Conservation (phyloP, 2,888 invertebrate genomes). For the Uloborus plumipes region DNA sequence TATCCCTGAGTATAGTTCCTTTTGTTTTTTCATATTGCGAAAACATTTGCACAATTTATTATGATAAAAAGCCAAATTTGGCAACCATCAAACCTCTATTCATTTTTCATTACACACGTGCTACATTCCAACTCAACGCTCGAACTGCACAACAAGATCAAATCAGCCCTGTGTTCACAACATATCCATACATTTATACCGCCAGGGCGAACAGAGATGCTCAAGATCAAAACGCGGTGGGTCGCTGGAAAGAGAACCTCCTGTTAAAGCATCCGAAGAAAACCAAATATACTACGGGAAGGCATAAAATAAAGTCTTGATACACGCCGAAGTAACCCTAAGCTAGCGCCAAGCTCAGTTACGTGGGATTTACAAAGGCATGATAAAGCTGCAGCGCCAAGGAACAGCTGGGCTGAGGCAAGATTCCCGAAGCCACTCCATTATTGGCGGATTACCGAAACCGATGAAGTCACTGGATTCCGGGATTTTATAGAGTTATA, state of each 20-base stretch:
- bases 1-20: too few relatives aligned
- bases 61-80: too few relatives aligned
- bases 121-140: too few relatives aligned
- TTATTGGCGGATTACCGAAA: conserved; percentile 60
- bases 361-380: conserved; percentile 38
- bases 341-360: conserved; percentile 53
- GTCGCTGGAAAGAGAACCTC: conserved; percentile 7
- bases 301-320: conserved; percentile 6
- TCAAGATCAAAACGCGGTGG: background rate
- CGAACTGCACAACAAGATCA: too few relatives aligned
- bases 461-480: conserved; percentile 56
- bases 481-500: background rate
- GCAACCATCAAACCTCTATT: too few relatives aligned
- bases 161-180: too few relatives aligned
- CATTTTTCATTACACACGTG: too few relatives aligned
- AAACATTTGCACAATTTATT: too few relatives aligned
- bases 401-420: background rate
- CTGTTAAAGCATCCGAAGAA: background rate
- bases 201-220: too few relatives aligned
- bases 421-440: conserved; percentile 48
- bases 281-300: conserved; percentile 1
- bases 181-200: too few relatives aligned
- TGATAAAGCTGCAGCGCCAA: background rate
- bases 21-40: too few relatives aligned
- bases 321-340: conserved; percentile 42